Conservation (phyloP, 2,888 invertebrate species). For the Tetragonisca angustula region DNA sequence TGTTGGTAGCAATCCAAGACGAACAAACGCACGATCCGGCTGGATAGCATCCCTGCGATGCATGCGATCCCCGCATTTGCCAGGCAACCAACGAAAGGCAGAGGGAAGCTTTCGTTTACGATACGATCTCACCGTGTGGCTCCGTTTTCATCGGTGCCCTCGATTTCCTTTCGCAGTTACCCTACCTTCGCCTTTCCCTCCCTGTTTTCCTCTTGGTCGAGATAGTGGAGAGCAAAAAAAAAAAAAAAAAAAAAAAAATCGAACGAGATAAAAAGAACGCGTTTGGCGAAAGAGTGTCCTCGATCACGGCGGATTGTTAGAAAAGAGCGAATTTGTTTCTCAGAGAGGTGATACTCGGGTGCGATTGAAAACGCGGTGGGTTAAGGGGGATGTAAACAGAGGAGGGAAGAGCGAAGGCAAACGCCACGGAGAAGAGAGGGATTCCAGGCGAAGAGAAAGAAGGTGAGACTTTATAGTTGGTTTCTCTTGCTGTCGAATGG, state of each 20-base stretch:
- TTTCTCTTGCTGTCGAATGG: neutral
- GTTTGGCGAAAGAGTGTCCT: neutral
- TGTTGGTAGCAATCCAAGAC: conserved; percentile 29
- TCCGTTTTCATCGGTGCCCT: conserved; percentile 45
- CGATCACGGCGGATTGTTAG: conserved; percentile 39
- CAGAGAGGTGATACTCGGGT: conserved; percentile 11
- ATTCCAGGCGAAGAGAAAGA: neutral
- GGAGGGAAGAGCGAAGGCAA: neutral
- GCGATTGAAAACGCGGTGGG: conserved; percentile 44
- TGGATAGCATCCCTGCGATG: conserved; percentile 26
- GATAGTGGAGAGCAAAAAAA: neutral
- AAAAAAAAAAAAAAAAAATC: neutral
- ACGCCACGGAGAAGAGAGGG: neutral
- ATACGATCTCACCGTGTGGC: conserved; percentile 48
- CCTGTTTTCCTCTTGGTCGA: conserved; percentile 9
- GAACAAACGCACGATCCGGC: conserved; percentile 20
- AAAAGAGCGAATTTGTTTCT: conserved; percentile 49
- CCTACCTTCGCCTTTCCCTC: conserved; percentile 5
- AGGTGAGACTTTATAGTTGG: neutral
- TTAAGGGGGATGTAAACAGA: conserved; percentile 12
- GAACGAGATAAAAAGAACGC: neutral
- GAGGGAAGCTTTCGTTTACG: conserved; percentile 59
- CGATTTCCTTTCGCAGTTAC: conserved; percentile 10
- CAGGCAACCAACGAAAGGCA: conserved; percentile 31
- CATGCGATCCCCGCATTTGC: conserved; percentile 47